A percentile compares a stretch with the other conserved stretches of the same genome.
These are phyloP conservation scores for Poeciliopsis turneri DNA, from an alignment of 2,797 vertebrate genomes.

Conservation along the genomic window DNA sequence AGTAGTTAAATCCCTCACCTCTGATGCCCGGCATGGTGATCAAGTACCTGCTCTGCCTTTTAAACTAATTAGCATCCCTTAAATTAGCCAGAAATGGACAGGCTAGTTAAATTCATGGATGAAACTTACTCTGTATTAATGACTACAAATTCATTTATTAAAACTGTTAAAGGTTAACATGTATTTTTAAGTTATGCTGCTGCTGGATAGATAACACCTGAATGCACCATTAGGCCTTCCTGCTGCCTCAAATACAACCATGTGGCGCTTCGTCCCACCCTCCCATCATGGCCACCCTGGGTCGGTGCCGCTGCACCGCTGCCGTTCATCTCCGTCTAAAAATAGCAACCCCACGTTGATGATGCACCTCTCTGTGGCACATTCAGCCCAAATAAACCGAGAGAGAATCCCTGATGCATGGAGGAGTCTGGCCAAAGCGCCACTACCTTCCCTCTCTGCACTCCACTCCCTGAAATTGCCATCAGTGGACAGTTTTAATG, in stretches of 20 bases:
- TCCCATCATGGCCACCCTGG: slow-evolving; percentile 57
- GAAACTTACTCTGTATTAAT: background rate
- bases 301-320: slow-evolving; percentile 46
- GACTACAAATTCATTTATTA: background rate
- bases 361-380: slow-evolving; percentile 67
- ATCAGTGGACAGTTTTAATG: slow-evolving; percentile 45
- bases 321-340: slow-evolving; percentile 75
- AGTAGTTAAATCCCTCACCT: no score
- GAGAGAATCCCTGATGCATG: slow-evolving; percentile 57
- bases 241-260: slow-evolving; percentile 29
- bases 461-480: slow-evolving; percentile 27
- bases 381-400: slow-evolving; percentile 75
- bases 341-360: slow-evolving; percentile 75
- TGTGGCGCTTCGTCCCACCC: slow-evolving; percentile 24
- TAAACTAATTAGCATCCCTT: background rate
- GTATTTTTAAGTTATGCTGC: background rate
- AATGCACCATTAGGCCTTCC: slow-evolving; percentile 48
- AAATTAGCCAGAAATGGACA: background rate
- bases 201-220: slow-evolving; percentile 31
- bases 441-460: background rate
- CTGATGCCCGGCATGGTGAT: no score
- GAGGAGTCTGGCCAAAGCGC: slow-evolving; percentile 49
- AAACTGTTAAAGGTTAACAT: background rate
- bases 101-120: background rate
- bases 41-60: background rate